These are phyloP conservation scores for Muntiacus muntjak DNA, from an alignment of 2,113 vertebrate species.

Conservation along the genomic window DNA sequence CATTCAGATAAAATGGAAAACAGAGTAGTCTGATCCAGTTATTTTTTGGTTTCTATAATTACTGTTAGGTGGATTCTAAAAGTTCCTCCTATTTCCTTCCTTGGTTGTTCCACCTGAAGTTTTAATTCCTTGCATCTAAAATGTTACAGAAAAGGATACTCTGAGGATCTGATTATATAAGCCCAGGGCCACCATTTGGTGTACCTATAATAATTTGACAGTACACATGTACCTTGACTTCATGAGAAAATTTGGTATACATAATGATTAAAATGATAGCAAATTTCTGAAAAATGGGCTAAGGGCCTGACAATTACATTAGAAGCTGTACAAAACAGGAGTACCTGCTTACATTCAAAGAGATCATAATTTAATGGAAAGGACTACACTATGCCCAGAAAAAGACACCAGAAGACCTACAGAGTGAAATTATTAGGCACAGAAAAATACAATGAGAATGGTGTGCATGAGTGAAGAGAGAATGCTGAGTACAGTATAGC, in stretches of 20 bases:
- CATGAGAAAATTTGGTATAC: background rate
- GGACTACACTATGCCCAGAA: background rate
- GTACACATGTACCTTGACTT: background rate
- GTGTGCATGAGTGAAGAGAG: background rate
- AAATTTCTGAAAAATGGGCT: background rate
- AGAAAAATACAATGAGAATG: background rate
- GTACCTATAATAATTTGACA: background rate
- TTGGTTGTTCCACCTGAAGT: background rate
- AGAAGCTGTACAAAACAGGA: background rate
- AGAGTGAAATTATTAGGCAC: background rate
- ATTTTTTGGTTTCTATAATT: background rate
- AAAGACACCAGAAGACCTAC: background rate
- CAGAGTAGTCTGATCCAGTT: background rate
- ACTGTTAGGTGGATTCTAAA: background rate
- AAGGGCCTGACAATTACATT: background rate
- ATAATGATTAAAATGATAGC: background rate
- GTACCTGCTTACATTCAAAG: background rate
- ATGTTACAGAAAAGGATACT: background rate
- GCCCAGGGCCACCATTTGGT: background rate
- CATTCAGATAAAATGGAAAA: background rate
- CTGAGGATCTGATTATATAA: background rate
- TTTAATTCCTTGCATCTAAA: slow-evolving; percentile 15
- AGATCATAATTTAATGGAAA: background rate
- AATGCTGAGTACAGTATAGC: background rate
- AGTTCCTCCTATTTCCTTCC: background rate